Evolutionary conservation across 2,797 vertebrate species (phyloP), one percentile per base, ranked within the genome.

Genomic region (Rhinophrynus dorsalis): DNA sequence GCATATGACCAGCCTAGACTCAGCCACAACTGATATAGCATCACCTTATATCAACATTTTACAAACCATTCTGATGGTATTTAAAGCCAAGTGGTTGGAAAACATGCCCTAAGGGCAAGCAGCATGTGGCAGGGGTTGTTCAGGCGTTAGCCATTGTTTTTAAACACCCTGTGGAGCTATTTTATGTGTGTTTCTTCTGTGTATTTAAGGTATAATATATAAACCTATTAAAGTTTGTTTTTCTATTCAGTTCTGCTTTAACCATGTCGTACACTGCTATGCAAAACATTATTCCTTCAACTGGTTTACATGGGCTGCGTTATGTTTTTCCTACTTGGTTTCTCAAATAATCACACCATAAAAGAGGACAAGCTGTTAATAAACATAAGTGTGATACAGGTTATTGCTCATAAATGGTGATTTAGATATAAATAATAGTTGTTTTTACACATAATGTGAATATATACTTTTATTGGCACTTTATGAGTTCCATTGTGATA

Each of bases 161-260:
- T 32, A 48, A 66, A 55, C 45, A 65, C 61, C 55, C 54, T 15
- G 27, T 73, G 62, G 45, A 52, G 35, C 62, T 13, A 37, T 73
- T 73, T 73, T 66, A 73, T 59, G 42, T 59, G 62, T 27, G 24
- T 44, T 59, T 58, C 21, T 65, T 21, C 45, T 52, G 61, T 66
- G 44, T 59, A 29, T 66, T 27, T 66, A 51, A 42, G 48, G 44
- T 66, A 66, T 42, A 73, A 44, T 59, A 73, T n/a, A n/a, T 66
- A 66, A 73, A 66, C 62, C 45, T 44, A 59, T 56, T 73, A 73
- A 65, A 66, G 47, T 48, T 10, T 32, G 26, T 50, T 57, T 65
- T 65, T 40, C 27, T 42, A 15, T 59, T 38, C 32, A 63, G 59
- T 27, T 3, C 30, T 48, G 9, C 35, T 68, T 60, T 57, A 51